phyloP scores from a whole-genome alignment of 2,888 invertebrate genomes.

The Seira ritae region DNA sequence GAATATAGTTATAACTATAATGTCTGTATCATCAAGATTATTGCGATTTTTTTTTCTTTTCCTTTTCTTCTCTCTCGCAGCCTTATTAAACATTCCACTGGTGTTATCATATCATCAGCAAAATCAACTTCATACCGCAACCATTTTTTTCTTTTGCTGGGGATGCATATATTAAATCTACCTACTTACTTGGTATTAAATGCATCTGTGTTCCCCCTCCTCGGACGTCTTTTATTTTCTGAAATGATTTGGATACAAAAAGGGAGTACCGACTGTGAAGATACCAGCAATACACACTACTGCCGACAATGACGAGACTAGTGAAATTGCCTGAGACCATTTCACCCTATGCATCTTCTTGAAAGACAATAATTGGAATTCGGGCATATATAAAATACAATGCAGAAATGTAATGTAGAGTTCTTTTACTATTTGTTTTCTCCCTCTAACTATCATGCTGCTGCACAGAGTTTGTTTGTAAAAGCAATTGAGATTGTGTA shows the following conservation, averaged over 20 bases:
- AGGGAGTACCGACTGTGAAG: background rate
- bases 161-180: conserved; percentile 33
- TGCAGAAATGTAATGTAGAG: conserved; percentile 1
- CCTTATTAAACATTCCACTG: background rate
- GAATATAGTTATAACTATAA: conserved; percentile 23
- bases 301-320: too few relatives aligned
- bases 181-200: background rate
- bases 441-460: background rate
- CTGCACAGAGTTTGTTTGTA: background rate
- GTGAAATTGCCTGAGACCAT: background rate
- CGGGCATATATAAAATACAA: background rate
- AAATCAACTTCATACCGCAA: background rate
- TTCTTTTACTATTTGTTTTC: conserved; percentile 41
- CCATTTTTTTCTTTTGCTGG: background rate
- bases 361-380: background rate
- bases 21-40: conserved; percentile 41
- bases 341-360: background rate
- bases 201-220: background rate
- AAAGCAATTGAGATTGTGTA: conserved; percentile 1
- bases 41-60: background rate
- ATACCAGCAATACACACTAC: too few relatives aligned
- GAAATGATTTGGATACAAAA: background rate
- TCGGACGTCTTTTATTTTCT: background rate
- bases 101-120: background rate
- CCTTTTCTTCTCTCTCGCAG: too few relatives aligned